Evolutionary conservation across 2,888 invertebrate genomes (phyloP).

Genomic region (Pandemis heparana): DNA sequence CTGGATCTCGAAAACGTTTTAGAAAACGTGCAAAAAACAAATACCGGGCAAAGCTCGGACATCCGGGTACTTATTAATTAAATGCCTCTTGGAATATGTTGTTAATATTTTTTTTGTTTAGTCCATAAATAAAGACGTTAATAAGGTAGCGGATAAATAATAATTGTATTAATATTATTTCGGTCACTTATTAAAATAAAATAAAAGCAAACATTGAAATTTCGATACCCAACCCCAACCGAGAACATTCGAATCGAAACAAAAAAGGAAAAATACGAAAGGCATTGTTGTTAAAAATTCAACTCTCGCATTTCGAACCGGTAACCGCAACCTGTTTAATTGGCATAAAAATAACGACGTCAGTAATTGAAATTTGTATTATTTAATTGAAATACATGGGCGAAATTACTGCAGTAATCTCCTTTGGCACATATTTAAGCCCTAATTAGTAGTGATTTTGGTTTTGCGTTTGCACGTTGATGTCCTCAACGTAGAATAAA

Average conservation of each 20-base stretch:
- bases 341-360: slow-evolving; percentile 82
- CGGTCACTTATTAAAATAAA: slow-evolving; percentile 1
- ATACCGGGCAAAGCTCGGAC: too few species aligned
- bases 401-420: slow-evolving; percentile 40
- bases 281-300: slow-evolving; percentile 57
- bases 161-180: not conserved
- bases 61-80: too few species aligned
- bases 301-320: slow-evolving; percentile 55
- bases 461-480: slow-evolving; percentile 22
- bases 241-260: not conserved
- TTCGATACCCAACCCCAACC: not conserved
- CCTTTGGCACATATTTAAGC: slow-evolving; percentile 41
- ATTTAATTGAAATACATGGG: slow-evolving; percentile 38
- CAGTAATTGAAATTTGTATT: slow-evolving; percentile 63
- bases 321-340: slow-evolving; percentile 72
- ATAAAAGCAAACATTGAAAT: not conserved
- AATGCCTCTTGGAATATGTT: too few species aligned
- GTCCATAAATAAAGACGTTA: not conserved
- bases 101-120: not conserved
- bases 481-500: not conserved
- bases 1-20: too few species aligned
- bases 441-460: slow-evolving; percentile 39
- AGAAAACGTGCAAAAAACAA: too few species aligned
- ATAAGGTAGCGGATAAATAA: not conserved
- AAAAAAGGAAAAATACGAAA: slow-evolving; percentile 16